Conservation (phyloP, 2,888 invertebrate species). For the Drosophila atroscutellata region DNA sequence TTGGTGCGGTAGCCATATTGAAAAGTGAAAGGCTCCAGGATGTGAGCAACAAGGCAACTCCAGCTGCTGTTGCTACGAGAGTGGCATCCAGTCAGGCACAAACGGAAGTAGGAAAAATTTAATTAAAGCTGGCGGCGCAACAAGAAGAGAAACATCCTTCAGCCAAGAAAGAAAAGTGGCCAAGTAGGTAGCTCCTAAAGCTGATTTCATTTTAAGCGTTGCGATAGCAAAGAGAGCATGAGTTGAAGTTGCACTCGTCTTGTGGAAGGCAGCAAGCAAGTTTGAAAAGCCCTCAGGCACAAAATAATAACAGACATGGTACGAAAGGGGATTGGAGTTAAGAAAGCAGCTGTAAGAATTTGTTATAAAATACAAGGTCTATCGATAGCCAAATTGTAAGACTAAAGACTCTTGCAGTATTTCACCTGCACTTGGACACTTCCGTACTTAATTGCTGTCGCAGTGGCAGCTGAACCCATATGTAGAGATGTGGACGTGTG, state of each 20-base stretch:
- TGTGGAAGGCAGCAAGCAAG: conserved; percentile 1
- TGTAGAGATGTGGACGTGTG: neutral
- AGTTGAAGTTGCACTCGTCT: neutral
- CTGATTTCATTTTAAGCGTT: conserved; percentile 57
- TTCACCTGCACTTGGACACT: conserved; percentile 47
- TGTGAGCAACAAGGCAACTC: conserved; percentile 3
- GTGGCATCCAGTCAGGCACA: conserved; percentile 26
- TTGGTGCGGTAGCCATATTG: conserved; percentile 8
- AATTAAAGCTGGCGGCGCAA: conserved; percentile 71
- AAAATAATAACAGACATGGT: conserved; percentile 26
- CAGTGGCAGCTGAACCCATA: conserved; percentile 14
- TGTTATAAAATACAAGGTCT: conserved; percentile 21
- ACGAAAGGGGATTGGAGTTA: neutral
- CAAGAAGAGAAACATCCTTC: conserved; percentile 42
- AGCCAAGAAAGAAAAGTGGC: conserved; percentile 26
- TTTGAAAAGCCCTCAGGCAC: conserved; percentile 20
- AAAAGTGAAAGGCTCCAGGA: conserved; percentile 69
- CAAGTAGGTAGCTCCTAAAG: conserved; percentile 40
- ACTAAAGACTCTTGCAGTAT: conserved; percentile 6
- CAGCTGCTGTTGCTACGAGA: neutral
- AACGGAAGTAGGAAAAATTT: conserved; percentile 76
- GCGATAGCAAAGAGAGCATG: conserved; percentile 17
- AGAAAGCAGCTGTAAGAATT: neutral
- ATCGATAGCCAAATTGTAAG: conserved; percentile 33
- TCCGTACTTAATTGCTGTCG: conserved; percentile 47